A percentile compares a stretch with the other conserved stretches of the same genome.
phyloP scores from a whole-genome alignment of 1,140 invertebrate genomes.

The Dinoponera quadriceps region DNA sequence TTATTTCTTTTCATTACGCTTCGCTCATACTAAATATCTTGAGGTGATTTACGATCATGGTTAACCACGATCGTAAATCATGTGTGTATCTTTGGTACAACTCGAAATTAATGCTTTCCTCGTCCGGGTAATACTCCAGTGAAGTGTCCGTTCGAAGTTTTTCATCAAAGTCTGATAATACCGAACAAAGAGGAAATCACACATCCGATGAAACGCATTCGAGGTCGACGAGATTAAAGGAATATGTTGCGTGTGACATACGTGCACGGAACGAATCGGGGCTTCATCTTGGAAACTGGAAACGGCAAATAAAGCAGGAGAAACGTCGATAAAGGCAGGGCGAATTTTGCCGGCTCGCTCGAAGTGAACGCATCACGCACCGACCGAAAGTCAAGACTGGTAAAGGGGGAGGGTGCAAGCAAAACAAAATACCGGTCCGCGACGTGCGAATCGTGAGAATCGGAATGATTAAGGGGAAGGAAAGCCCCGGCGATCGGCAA shows the following conservation, averaged over 20 bases:
- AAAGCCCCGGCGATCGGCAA: slow-evolving; percentile 60
- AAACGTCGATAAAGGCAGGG: not conserved
- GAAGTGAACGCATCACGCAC: slow-evolving; percentile 10
- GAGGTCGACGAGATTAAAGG: not conserved
- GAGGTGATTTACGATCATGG: too few species aligned
- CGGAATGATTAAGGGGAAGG: slow-evolving; percentile 66
- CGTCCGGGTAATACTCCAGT: too few species aligned
- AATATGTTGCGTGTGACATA: not conserved
- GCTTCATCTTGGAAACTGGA: not conserved
- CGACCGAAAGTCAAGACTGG: not conserved
- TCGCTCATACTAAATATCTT: too few species aligned
- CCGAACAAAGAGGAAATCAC: too few species aligned
- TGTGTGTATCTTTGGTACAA: too few species aligned
- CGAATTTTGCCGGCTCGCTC: not conserved
- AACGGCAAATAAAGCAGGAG: not conserved
- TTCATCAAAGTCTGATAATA: too few species aligned
- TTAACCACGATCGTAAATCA: too few species aligned
- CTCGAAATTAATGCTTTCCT: too few species aligned
- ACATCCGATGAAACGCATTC: not conserved
- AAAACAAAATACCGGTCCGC: slow-evolving; percentile 54
- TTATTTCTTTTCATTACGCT: too few species aligned
- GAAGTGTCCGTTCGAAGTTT: too few species aligned
- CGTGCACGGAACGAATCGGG: not conserved
- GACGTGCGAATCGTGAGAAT: slow-evolving; percentile 57
- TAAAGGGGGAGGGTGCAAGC: slow-evolving; percentile 14